Base-by-base conservation (phyloP, 2,113 vertebrate genomes). In the Nicator chloris region DNA sequence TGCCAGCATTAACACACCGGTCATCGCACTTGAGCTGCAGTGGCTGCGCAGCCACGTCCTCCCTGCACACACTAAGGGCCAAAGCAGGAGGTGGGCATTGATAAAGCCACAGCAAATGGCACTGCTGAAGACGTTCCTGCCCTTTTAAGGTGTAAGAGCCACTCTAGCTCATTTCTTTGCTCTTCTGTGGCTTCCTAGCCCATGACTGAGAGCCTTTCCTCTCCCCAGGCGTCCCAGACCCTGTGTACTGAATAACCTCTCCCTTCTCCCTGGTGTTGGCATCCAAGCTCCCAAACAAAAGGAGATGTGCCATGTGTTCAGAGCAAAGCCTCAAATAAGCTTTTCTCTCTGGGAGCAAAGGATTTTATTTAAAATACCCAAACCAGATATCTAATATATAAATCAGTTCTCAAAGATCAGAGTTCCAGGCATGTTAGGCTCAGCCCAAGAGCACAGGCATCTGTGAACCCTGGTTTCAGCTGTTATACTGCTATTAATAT, bases 11-110 rank as follows among this genome's bases (percentile, higher is more conserved):
- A 66, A 63, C 1, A 11, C 13, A 13, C 18, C 13, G 39, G 37
- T 45, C 72, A 61, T 30, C 11, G 47, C 5, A 4, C 44, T 47
- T 10, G 23, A 66, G 39, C 39, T 56, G 56, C 44, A 75, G 64
- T 1, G 4, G 56, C 61, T 26, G 51, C 1, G 0, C 39, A 56
- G 33, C 56, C 4, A 1, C 18, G 3, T 72, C 68, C 26, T 61
- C 64, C 39, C 28, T 0, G 0, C 56, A 18, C 13, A 35, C 39
- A 53, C 4, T 15, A 13, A 10, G 56, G 47, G 30, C 35, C 3
- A 2, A 53, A 81, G 63, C 63, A 83, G 56, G 60, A 94, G 81
- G 30, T 64, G 70, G 40, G 57, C 57, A 51, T 61, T 17, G 57
- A 82, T 30, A 84, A 90, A 84, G 45, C 27, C 79, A 35, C 47